Evolutionary conservation across 2,797 vertebrate species (phyloP), one percentile per base, ranked within the genome.

Genomic region (Phataginus tricuspis): DNA sequence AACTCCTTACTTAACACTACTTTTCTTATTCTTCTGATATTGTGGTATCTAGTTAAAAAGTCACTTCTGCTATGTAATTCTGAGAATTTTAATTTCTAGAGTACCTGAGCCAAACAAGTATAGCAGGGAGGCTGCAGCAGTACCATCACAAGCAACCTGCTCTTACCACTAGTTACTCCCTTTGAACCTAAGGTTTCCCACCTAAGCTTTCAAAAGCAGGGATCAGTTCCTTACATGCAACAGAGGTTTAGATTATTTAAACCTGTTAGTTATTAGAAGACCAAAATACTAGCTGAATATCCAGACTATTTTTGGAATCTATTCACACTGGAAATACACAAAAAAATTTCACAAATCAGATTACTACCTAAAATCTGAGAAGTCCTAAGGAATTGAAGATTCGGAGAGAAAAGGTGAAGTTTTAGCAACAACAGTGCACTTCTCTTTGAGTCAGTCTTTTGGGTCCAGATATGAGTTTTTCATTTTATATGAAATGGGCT

Each of bases 261-360:
- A 79, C 16, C 72, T n/a, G 14, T 83, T 89, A 79, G 39, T 91
- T 96, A 66, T 64, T 71, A 84, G 66, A 94, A 95, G 49, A 94
- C 83, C 77, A 97, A 92, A 93, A 77, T 68, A 75, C 29, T 74
- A 92, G 57, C 7, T 72, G 49, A 91, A 86, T 96, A 88, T 16
- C 53, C n/a, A 86, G 39, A 79, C 49, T 94, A 78, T 95, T 96
- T 96, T 68, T 49, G 59, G 93, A 90, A 95, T 91, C 51, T 86
- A 55, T 64, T 96, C 77, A 88, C 53, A 92, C 16, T 75, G 37
- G 72, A 77, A 85, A 93, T 88, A 53, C 93, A 86, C 55, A 87
- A 79, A 34, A 91, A 83, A 88, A 18, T 53, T 45, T 79, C 39
- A 94, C 34, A 94, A 71, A 55, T 82, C 59, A 86, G 42, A n/a